Evolutionary conservation across 2,888 invertebrate species (phyloP).

Genomic region (Cosmia trapezina): DNA sequence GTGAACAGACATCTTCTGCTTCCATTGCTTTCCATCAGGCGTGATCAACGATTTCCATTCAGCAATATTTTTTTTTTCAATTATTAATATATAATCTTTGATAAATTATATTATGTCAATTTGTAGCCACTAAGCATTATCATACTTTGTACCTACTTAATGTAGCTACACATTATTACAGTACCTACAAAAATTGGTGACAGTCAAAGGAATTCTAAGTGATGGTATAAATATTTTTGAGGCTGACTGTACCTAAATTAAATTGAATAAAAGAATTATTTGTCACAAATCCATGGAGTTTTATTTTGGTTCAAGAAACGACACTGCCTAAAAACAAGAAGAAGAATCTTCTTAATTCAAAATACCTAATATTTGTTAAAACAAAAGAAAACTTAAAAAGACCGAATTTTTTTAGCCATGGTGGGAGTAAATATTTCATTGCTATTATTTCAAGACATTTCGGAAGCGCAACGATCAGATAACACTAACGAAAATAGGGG

Average conservation of each 20-base stretch:
- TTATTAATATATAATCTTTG: background rate
- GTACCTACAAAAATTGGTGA: background rate
- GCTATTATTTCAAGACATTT: conserved; percentile 7
- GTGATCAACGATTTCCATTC: no score
- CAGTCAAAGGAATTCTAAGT: background rate
- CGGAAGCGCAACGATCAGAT: conserved; percentile 36
- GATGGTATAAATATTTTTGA: background rate
- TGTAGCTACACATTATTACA: no score
- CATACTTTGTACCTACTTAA: no score
- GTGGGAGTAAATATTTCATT: background rate
- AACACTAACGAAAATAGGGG: conserved; percentile 14
- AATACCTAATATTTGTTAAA: background rate
- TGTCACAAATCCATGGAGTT: background rate
- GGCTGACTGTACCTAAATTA: background rate
- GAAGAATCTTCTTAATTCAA: background rate
- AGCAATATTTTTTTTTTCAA: no score
- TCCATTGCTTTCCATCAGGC: no score
- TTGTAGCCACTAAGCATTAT: no score
- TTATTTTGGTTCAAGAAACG: background rate
- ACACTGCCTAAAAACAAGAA: background rate
- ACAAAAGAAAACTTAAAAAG: background rate
- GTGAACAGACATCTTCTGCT: no score
- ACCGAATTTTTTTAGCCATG: background rate
- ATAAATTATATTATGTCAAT: background rate
- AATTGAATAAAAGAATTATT: background rate